Conservation (phyloP, 2,888 invertebrate species). For the Eretmocerus hayati region DNA sequence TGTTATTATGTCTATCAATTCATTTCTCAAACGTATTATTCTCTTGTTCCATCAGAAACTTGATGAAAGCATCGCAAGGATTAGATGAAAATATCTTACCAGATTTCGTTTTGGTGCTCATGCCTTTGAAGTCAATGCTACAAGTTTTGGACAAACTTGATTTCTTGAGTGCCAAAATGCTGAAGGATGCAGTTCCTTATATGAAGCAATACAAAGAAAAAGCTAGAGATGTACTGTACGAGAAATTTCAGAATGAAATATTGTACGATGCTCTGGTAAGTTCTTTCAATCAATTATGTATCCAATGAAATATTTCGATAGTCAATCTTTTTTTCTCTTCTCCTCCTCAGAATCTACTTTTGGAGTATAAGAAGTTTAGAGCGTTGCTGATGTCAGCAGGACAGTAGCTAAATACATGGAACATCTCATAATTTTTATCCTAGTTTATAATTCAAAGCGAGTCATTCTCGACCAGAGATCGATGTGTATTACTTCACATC, state of each 20-base stretch:
- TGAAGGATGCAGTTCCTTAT: constrained; percentile 9
- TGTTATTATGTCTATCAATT: too few relatives aligned
- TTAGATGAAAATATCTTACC: too few relatives aligned
- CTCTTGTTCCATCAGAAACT: not conserved
- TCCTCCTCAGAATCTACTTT: constrained; percentile 13
- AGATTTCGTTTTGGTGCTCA: constrained; percentile 20
- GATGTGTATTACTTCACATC: too few relatives aligned
- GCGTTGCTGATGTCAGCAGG: too few relatives aligned
- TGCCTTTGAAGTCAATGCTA: constrained; percentile 26
- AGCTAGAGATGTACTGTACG: constrained; percentile 7
- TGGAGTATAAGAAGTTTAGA: constrained; percentile 12
- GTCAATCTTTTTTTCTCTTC: not conserved
- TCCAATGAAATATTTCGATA: too few relatives aligned
- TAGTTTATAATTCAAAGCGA: too few relatives aligned
- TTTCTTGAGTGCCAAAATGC: constrained; percentile 1
- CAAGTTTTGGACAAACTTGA: constrained; percentile 25
- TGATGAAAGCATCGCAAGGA: too few relatives aligned
- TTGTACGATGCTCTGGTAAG: constrained; percentile 17
- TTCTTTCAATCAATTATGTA: not conserved
- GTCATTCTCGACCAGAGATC: too few relatives aligned
- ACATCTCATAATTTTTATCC: too few relatives aligned
- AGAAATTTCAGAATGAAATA: constrained; percentile 11
- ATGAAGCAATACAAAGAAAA: constrained; percentile 6
- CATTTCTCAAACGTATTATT: not conserved
- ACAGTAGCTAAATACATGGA: too few relatives aligned